Evolutionary conservation across 2,888 invertebrate genomes (phyloP), one percentile per base, ranked within the genome.

Genomic region (Lamproptera curius): DNA sequence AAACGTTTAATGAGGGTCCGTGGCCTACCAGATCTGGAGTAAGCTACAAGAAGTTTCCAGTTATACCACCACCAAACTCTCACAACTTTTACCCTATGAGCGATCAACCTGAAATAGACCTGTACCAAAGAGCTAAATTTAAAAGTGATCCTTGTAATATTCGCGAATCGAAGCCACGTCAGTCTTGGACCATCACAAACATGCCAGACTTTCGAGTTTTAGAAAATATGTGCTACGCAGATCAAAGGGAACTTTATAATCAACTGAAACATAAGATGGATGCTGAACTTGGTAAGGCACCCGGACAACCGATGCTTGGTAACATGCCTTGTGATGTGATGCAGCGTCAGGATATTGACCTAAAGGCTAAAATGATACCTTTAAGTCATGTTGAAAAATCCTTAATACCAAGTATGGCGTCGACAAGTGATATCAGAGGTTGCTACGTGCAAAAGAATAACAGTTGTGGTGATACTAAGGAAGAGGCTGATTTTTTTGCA

Each of bases 401-500:
- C 14, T 65, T 87, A 37, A 84, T 87, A 67, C 87, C 87, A 1
- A 87, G 76, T 58, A 81, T 87, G 78, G 78, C 84, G 10, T 61
- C 77, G n/a, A 58, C 70, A 31, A 67, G 75, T n/a, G 87, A 87
- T 16, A 67, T 83, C 56, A 69, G 83, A 58, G 70, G 73, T 28
- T 80, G 80, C 50, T 86, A 80, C 49, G 64, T 79, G 31, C 84
- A 80, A 56, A 87, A 86, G 65, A 87, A 87, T 47, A 87, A 87
- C 53, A 87, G 87, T 60, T 85, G 87, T 54, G 87, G 87, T 43
- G 87, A 87, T 56, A 86, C 86, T 53, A 87, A 87, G 52, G 87
- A 87, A 75, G 87, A 87, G 63, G 64, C 73, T 58, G 85, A 86
- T 86, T 86, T 87, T 86, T 87, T 87, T 86, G 84, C 85, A 74